Evolutionary conservation across 2,888 invertebrate genomes (phyloP), one percentile per base, ranked within the genome.

Genomic region (Oscheius sp.): DNA sequence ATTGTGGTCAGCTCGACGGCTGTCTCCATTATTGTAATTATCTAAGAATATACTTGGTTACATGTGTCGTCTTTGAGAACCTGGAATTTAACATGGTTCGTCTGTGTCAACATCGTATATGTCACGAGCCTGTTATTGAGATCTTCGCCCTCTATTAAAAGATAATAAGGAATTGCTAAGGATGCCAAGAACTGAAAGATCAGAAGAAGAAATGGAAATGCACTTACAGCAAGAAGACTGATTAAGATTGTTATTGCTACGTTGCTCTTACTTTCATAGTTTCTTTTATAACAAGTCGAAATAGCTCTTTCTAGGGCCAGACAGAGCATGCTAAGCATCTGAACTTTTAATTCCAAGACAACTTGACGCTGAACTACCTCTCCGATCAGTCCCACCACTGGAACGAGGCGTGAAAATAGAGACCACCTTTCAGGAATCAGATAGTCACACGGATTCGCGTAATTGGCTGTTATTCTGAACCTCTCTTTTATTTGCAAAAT

Each of bases 31-130:
- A 47, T 21, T 2, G 47, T 32, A 21, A 65, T 47, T n/a, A 65
- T 10, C 65, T 65, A 32, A 29, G 10, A 55, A 1, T 29, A 55
- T 21, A 2, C 21, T 50, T 10, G n/a, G 2, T 10, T 60, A 5
- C 33, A 10, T 13, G 7, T 53, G 3, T 2, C 4, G 53, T 53
- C 32, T n/a, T 2, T 13, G 48, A 9, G 3, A 47, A 72, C 72
- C 72, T 72, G 72, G 35, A 59, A 72, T 57, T 51, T 59, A 4
- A 21, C 5, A 10, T 21, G 37, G 48, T 72, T 72, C 1, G 51
- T 51, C 42, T 29, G 48, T n/a, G 72, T 72, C 57, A 51, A 42
- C 60, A 72, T 55, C 21, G 72, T 72, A 29, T 72, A 72, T 9
- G 60, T 72, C 4, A 50, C n/a, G 5, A 72, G 42, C 11, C 29